Evolutionary conservation across 2,797 vertebrate species (phyloP).

Genomic region (Peromyscus nudipes): DNA sequence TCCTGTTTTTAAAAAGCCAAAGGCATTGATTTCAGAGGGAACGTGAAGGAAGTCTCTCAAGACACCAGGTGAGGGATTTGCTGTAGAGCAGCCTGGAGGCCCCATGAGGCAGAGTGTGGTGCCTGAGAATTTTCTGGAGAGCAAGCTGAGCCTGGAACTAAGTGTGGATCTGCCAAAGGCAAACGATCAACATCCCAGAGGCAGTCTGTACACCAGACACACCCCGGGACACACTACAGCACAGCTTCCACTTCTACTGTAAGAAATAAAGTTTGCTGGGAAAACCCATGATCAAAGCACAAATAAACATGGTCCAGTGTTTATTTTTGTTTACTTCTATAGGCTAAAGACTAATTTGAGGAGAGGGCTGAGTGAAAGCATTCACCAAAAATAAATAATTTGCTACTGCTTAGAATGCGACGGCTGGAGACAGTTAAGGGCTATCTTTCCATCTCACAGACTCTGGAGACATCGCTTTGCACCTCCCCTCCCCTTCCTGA

Average conservation of each 20-base stretch:
- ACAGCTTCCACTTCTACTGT: not conserved
- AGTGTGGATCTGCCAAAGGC: not conserved
- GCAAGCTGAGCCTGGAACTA: not conserved
- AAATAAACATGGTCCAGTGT: not conserved
- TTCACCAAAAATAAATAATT: not conserved
- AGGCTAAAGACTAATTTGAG: not conserved
- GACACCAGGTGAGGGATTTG: not conserved
- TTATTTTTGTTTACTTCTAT: not conserved
- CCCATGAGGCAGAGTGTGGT: slow-evolving; percentile 6
- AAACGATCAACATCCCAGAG: not conserved
- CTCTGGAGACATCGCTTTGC: not conserved
- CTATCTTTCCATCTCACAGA: not conserved
- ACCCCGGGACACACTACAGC: not conserved
- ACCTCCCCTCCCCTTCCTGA: not conserved
- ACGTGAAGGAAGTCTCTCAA: not conserved
- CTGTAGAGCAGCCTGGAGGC: not conserved
- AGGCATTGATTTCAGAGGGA: slow-evolving; percentile 48
- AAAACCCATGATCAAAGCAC: not conserved
- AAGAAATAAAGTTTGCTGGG: not conserved
- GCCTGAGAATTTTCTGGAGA: not conserved
- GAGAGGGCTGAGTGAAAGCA: not conserved
- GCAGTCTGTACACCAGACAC: not conserved
- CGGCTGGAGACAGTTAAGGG: not conserved
- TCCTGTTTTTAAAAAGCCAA: not conserved
- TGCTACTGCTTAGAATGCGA: not conserved